phyloP scores from a whole-genome alignment of 2,797 vertebrate species.

The Brachyrhaphis roseni region DNA sequence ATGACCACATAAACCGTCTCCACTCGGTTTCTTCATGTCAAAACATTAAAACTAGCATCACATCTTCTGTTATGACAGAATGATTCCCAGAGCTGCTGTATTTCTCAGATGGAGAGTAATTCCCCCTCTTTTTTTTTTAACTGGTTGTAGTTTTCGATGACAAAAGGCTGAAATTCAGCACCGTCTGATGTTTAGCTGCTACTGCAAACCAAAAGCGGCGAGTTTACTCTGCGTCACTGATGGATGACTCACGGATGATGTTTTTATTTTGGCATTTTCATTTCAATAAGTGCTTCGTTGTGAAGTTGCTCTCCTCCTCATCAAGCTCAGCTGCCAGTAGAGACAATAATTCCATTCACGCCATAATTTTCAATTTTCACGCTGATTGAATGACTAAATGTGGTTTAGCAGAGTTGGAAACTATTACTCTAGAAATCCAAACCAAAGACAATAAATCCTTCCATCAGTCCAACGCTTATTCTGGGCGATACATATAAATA shows the following conservation, averaged over 20 bases:
- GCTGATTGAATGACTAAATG: slow-evolving; percentile 5
- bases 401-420: background rate
- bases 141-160: slow-evolving; percentile 40
- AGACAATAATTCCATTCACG: slow-evolving; percentile 37
- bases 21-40: slow-evolving; percentile 38
- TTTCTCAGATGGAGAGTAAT: slow-evolving; percentile 59
- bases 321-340: slow-evolving; percentile 33
- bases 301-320: slow-evolving; percentile 20
- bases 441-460: background rate
- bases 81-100: slow-evolving; percentile 50
- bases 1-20: slow-evolving; percentile 33
- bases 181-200: slow-evolving; percentile 23
- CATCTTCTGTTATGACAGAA: slow-evolving; percentile 69
- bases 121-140: slow-evolving; percentile 30
- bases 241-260: slow-evolving; percentile 47
- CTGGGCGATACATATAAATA: too few species aligned
- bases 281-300: slow-evolving; percentile 59
- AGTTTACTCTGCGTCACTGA: slow-evolving; percentile 36
- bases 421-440: background rate
- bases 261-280: slow-evolving; percentile 60
- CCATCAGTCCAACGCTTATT: background rate
- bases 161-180: slow-evolving; percentile 44
- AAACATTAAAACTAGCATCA: slow-evolving; percentile 56
- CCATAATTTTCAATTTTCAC: slow-evolving; percentile 23
- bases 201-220: slow-evolving; percentile 20